These are phyloP conservation scores for Eleutherodactylus coqui DNA, from an alignment of 2,797 vertebrate species.

Conservation along the genomic window DNA sequence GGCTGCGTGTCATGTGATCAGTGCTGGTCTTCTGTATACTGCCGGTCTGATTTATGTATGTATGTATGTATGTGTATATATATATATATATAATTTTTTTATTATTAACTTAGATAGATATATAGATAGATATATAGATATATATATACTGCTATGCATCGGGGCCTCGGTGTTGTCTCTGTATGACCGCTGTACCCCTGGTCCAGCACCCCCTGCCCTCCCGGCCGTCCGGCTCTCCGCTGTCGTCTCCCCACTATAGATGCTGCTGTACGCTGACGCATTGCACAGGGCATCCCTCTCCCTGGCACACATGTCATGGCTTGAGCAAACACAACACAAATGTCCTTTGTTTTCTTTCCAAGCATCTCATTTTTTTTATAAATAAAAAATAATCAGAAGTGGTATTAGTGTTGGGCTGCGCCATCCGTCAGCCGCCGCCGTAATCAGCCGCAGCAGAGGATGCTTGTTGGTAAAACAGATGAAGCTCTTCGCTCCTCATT, in stretches of 20 bases:
- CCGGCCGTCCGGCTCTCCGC: neutral
- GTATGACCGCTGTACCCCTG: neutral
- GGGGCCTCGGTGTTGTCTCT: neutral
- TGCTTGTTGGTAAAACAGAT: conserved; percentile 53
- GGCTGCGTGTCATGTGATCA: too few species aligned
- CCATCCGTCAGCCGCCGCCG: conserved; percentile 50
- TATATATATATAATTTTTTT: too few species aligned
- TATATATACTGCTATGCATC: neutral
- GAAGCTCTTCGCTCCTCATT: conserved; percentile 46
- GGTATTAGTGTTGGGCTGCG: conserved; percentile 30
- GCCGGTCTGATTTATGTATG: too few species aligned
- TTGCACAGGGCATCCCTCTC: conserved; percentile 19
- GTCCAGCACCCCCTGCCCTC: neutral
- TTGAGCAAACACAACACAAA: conserved; percentile 31
- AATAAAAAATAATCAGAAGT: neutral
- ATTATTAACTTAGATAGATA: too few species aligned
- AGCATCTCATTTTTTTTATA: conserved; percentile 19
- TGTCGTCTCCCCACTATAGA: conserved; percentile 10
- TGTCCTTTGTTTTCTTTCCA: conserved; percentile 52
- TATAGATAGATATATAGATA: too few species aligned
- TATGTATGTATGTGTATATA: too few species aligned
- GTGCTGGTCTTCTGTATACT: too few species aligned
- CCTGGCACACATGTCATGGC: conserved; percentile 21
- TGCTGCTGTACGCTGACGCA: conserved; percentile 19
- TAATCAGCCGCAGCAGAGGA: conserved; percentile 48